Evolutionary conservation across 2,888 invertebrate genomes (phyloP).

Genomic region (Pharmacophagus antenor): DNA sequence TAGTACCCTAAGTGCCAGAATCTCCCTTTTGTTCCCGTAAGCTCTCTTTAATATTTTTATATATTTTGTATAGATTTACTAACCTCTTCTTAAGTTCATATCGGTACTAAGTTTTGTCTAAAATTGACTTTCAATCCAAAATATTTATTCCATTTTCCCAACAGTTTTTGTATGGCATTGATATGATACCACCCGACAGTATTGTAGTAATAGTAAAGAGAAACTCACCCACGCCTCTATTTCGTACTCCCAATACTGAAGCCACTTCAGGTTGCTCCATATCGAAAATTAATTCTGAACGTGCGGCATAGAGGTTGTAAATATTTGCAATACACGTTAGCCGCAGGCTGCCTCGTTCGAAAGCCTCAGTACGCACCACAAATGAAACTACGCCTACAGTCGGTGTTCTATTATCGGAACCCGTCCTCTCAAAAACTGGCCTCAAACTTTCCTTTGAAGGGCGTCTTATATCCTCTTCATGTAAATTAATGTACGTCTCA

Average conservation of each 20-base stretch:
- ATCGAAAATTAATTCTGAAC: conserved; percentile 83
- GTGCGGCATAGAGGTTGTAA: conserved; percentile 84
- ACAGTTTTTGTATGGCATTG: no score
- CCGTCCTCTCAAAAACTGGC: conserved; percentile 62
- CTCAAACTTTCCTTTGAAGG: conserved; percentile 64
- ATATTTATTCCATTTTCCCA: no score
- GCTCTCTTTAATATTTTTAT: no score
- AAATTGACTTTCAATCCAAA: no score
- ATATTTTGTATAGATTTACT: no score
- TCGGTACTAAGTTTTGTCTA: no score
- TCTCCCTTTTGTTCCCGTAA: no score
- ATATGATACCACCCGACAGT: no score
- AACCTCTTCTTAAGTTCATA: no score
- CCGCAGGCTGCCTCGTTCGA: conserved; percentile 83
- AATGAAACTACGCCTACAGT: conserved; percentile 79
- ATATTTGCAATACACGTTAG: conserved; percentile 85
- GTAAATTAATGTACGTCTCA: conserved; percentile 70
- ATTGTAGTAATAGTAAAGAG: conserved; percentile 22
- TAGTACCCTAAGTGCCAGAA: no score
- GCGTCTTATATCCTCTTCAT: conserved; percentile 72
- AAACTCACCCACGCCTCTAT: conserved; percentile 78
- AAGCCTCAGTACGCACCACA: conserved; percentile 83
- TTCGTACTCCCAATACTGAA: conserved; percentile 86
- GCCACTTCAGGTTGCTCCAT: conserved; percentile 88
- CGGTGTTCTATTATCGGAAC: conserved; percentile 66